Conservation (phyloP, 2,888 invertebrate genomes). For the Lamellibrachia columna region DNA sequence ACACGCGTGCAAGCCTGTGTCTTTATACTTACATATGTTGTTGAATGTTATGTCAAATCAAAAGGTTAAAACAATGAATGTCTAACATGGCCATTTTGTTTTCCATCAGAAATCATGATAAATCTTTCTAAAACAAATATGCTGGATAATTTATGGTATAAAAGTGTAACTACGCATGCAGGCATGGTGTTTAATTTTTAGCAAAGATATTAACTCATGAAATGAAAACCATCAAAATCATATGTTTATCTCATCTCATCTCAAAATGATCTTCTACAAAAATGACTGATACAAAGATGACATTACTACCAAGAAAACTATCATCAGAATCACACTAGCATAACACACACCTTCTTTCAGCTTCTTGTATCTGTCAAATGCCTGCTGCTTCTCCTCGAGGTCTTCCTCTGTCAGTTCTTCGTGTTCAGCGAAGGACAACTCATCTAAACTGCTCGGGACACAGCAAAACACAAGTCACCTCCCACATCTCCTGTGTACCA, state of each 20-base stretch:
- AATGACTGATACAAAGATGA: neutral
- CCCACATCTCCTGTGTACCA: neutral
- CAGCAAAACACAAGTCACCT: neutral
- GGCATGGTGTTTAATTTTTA: too few species aligned
- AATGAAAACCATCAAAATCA: too few species aligned
- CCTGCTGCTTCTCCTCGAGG: constrained; percentile 21
- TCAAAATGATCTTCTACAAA: neutral
- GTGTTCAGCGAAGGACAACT: constrained; percentile 20
- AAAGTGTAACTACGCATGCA: too few species aligned
- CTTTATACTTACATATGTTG: too few species aligned
- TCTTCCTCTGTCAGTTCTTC: constrained; percentile 17
- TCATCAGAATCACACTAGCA: neutral
- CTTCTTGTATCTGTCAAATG: constrained; percentile 27
- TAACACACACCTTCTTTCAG: constrained; percentile 26
- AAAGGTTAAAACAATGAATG: too few species aligned
- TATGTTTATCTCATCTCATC: neutral
- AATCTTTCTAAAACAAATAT: too few species aligned
- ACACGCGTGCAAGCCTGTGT: too few species aligned
- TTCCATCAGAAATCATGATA: too few species aligned
- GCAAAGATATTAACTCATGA: too few species aligned
- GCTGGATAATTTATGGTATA: too few species aligned
- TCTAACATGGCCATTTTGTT: too few species aligned
- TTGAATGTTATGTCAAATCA: too few species aligned
- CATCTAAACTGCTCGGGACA: constrained; percentile 22
- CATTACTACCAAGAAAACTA: neutral